Conservation (phyloP, 2,888 invertebrate genomes). For the Spatulosminthurus flaviceps region DNA sequence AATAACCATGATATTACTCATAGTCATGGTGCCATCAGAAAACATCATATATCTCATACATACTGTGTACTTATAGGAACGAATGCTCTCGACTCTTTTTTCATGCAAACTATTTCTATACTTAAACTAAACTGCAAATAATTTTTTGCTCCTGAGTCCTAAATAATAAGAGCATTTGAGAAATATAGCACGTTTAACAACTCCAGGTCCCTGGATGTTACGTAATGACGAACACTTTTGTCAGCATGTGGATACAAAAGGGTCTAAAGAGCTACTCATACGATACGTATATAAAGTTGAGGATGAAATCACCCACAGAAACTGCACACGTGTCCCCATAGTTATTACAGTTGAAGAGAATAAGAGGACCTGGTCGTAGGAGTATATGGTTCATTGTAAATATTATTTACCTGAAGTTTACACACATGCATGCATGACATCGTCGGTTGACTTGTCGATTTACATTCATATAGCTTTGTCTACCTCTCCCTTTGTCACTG, state of each 20-base stretch:
- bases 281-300: not conserved
- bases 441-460: not conserved
- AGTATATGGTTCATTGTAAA: not conserved
- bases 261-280: not conserved
- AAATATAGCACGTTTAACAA: not conserved
- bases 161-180: too few species aligned
- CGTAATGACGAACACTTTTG: not conserved
- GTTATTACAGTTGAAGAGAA: too few species aligned
- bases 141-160: too few species aligned
- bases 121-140: too few species aligned
- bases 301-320: slow-evolving; percentile 6
- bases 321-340: not conserved
- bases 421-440: not conserved
- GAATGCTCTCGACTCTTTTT: too few species aligned
- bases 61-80: too few species aligned
- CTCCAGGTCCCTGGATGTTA: too few species aligned
- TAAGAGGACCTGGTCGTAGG: not conserved
- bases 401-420: too few species aligned
- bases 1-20: too few species aligned
- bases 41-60: too few species aligned
- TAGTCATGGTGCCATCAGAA: too few species aligned
- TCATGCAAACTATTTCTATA: too few species aligned
- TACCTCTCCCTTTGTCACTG: not conserved
- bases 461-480: not conserved
- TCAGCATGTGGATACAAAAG: not conserved